Conservation (phyloP, 2,797 vertebrate genomes). For the Anableps anableps region DNA sequence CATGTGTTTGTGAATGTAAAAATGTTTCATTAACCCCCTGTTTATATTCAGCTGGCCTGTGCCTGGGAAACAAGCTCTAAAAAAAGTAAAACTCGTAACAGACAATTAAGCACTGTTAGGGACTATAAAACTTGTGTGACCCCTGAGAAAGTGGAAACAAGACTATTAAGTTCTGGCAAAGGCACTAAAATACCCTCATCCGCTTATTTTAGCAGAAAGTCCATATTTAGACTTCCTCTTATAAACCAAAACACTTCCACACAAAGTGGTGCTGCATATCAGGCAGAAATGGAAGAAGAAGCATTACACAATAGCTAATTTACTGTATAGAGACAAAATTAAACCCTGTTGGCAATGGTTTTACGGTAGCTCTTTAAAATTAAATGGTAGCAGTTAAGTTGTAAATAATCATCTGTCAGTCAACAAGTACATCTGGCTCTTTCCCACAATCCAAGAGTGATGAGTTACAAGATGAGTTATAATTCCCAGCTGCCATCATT, state of each 20-base stretch:
- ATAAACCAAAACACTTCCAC: conserved; percentile 58
- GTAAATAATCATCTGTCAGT: conserved; percentile 56
- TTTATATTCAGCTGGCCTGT: conserved; percentile 52
- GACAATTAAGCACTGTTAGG: conserved; percentile 76
- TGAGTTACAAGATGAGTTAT: conserved; percentile 66
- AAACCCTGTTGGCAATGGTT: conserved; percentile 28
- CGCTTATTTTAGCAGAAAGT: conserved; percentile 51
- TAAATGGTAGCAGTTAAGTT: conserved; percentile 43
- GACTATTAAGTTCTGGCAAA: conserved; percentile 69
- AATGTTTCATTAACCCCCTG: conserved; percentile 54
- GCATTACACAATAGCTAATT: conserved; percentile 23
- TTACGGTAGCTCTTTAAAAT: conserved; percentile 46
- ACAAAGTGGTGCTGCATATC: conserved; percentile 26
- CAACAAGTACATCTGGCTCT: conserved; percentile 36
- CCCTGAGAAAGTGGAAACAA: conserved; percentile 77
- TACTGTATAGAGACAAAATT: conserved; percentile 14
- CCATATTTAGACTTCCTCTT: conserved; percentile 58
- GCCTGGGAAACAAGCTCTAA: conserved; percentile 64
- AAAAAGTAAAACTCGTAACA: conserved; percentile 66
- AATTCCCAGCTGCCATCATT: conserved; percentile 62
- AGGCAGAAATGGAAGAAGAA: conserved; percentile 28
- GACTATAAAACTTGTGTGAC: conserved; percentile 66
- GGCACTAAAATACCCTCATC: conserved; percentile 60
- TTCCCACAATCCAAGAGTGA: conserved; percentile 41
- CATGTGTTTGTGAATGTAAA: conserved; percentile 28